Evolutionary conservation across 2,888 invertebrate genomes (phyloP).

Genomic region (Lasioglossum leucozonium): DNA sequence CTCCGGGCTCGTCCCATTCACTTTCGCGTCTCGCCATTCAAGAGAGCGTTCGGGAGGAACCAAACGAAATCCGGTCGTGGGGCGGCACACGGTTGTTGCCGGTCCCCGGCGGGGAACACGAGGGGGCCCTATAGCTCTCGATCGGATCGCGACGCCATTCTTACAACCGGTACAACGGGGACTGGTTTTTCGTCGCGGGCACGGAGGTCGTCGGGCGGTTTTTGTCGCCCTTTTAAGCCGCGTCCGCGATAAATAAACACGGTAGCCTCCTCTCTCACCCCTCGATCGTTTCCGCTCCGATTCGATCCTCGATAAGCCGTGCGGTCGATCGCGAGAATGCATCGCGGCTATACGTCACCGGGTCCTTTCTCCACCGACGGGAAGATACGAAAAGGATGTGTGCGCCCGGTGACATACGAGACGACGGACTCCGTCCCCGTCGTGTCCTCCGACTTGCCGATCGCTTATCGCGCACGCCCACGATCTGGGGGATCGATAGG

Average conservation of each 20-base stretch:
- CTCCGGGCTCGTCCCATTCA: constrained; percentile 70
- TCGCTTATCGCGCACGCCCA: constrained; percentile 1
- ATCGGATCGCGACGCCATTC: constrained; percentile 67
- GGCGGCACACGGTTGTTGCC: not conserved
- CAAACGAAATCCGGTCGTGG: constrained; percentile 59
- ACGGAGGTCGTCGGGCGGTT: constrained; percentile 62
- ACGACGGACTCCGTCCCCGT: not conserved
- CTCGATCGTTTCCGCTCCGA: constrained; percentile 48
- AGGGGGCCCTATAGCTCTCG: constrained; percentile 52
- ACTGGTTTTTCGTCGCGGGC: constrained; percentile 70
- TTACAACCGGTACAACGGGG: constrained; percentile 69
- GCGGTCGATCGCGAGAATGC: constrained; percentile 28
- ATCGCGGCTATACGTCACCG: constrained; percentile 39
- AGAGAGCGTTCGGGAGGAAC: constrained; percentile 23
- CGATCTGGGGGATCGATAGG: not conserved
- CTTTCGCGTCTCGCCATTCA: constrained; percentile 77
- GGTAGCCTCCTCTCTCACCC: constrained; percentile 30
- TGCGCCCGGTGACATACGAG: constrained; percentile 7
- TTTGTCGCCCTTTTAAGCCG: constrained; percentile 67
- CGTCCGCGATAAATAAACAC: constrained; percentile 69
- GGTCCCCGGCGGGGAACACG: constrained; percentile 26
- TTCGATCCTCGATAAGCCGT: constrained; percentile 53
- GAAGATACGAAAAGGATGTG: constrained; percentile 29
- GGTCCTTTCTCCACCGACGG: constrained; percentile 13
- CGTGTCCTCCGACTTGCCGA: not conserved